phyloP scores from a whole-genome alignment of 92 coral and sea anemone species.

The Phymanthus crucifer region DNA sequence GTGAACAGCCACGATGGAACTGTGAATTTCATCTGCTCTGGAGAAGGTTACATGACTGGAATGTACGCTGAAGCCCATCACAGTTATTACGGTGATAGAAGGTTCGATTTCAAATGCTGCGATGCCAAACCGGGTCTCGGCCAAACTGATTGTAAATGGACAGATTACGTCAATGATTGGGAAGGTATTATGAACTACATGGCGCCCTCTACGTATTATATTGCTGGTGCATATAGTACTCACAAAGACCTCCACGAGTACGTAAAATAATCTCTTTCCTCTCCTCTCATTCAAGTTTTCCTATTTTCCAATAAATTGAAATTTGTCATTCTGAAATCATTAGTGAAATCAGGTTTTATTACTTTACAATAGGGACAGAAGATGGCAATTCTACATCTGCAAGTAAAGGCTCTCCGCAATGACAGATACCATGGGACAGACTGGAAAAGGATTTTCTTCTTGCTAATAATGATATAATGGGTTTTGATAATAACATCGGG shows the following conservation, averaged over 20 bases:
- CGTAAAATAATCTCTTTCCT: neutral
- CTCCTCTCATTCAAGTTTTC: neutral
- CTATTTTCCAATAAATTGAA: neutral
- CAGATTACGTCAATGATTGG: neutral
- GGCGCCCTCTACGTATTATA: neutral
- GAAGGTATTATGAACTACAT: neutral
- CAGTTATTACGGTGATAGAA: neutral
- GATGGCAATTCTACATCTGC: neutral
- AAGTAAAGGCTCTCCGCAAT: neutral
- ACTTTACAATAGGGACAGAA: neutral
- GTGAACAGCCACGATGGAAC: neutral
- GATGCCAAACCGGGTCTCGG: neutral
- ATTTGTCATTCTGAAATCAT: neutral
- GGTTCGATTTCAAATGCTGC: neutral
- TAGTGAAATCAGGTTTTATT: neutral
- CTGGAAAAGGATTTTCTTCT: no score
- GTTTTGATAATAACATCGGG: no score
- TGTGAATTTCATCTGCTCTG: neutral
- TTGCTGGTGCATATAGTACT: neutral
- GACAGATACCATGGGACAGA: neutral
- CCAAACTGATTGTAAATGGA: neutral
- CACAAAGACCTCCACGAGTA: neutral
- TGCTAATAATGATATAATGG: no score
- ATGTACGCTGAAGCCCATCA: neutral
- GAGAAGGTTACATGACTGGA: neutral